A percentile compares a stretch with the other conserved stretches of the same genome.
Conservation (phyloP, 2,888 invertebrate species). For the Lysandra coridon region DNA sequence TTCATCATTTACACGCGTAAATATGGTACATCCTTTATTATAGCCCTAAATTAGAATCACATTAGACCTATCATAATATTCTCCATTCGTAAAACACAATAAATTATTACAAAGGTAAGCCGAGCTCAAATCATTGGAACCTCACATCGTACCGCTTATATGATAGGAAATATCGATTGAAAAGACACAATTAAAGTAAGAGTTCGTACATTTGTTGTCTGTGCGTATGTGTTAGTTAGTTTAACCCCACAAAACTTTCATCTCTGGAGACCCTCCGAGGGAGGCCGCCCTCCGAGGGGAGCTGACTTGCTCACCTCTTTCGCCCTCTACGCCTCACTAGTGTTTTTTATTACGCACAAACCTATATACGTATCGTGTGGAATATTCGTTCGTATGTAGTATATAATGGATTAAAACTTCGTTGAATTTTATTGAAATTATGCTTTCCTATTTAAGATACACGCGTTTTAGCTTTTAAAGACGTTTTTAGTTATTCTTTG, state of each 20-base stretch:
- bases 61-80: neutral
- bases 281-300: slow-evolving; percentile 71
- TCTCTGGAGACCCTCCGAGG: slow-evolving; percentile 68
- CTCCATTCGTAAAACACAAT: neutral
- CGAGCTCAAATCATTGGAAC: neutral
- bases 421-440: neutral
- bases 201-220: slow-evolving; percentile 78
- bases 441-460: no score
- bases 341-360: slow-evolving; percentile 52
- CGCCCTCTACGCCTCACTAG: slow-evolving; percentile 68
- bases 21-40: neutral
- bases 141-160: neutral
- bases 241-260: slow-evolving; percentile 79
- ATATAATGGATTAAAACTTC: neutral
- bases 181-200: slow-evolving; percentile 80
- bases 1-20: neutral
- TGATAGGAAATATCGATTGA: slow-evolving; percentile 69
- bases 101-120: neutral
- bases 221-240: slow-evolving; percentile 66
- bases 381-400: neutral
- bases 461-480: no score
- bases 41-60: no score
- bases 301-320: slow-evolving; percentile 81
- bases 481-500: no score
- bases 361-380: neutral